Evolutionary conservation across 2,888 invertebrate species (phyloP), one percentile per base, ranked within the genome.

Genomic region (Hirtodrosophila histrioides): DNA sequence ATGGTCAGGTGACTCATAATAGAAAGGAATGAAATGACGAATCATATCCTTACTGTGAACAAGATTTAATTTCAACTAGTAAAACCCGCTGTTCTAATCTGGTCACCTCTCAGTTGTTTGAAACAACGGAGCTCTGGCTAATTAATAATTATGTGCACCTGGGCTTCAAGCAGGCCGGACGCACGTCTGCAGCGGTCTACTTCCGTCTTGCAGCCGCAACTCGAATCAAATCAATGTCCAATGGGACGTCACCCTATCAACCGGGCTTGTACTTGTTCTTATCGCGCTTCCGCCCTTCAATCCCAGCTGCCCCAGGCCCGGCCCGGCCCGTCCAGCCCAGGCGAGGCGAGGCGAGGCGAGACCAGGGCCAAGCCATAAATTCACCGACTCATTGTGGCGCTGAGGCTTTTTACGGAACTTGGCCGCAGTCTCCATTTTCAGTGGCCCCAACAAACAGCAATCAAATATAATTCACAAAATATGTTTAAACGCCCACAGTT

Each of bases 401-500:
- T 35, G 24, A n/a, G 23, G 43, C 45, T 55, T 39, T 51, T 43
- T 37, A 58, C 64, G 53, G 46, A 63, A 64, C 49, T 65, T 45
- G 45, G 29, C 35, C 24, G 11, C 31, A 31, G 31, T 24, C 23
- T 55, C 27, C 54, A 55, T 31, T 64, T 53, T 40, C 53, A 44
- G 53, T 53, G 24, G 57, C 43, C 36, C 31, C 56, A 40, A 44
- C 37, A 54, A 54, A 72, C 61, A 71, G 64, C 78, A 84, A 81
- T 86, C 81, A 70, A 84, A 83, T 77, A 84, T 81, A 80, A 86
- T 84, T 70, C 70, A 84, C 73, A 81, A 86, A 86, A 86, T 86
- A 82, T 85, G 77, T 76, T 81, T 75, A 70, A 74, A 86, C 82
- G 82, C 82, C 82, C 85, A 82, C 82, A 68, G 73, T 62, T 69